Conservation (phyloP, 2,888 invertebrate genomes). For the Acleris cristana region DNA sequence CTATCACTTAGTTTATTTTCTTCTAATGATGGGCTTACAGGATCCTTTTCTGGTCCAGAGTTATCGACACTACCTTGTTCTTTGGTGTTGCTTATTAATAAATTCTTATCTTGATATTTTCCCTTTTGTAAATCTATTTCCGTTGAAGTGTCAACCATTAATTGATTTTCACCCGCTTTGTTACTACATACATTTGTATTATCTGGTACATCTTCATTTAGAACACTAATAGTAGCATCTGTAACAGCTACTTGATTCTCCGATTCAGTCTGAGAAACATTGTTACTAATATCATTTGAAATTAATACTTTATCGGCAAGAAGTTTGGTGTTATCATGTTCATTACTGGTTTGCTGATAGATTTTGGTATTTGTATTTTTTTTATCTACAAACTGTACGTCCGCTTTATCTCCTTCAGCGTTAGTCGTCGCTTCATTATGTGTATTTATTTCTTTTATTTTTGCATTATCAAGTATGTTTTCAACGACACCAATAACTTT, state of each 20-base stretch:
- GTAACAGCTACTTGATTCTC: too few relatives aligned
- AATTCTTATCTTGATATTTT: background rate
- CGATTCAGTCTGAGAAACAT: background rate
- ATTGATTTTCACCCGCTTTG: slow-evolving; percentile 3
- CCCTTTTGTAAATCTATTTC: background rate
- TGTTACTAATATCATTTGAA: background rate
- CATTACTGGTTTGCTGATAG: too few relatives aligned
- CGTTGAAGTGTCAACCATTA: background rate
- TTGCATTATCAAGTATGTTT: too few relatives aligned
- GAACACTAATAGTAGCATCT: too few relatives aligned
- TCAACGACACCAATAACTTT: too few relatives aligned
- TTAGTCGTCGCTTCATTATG: too few relatives aligned
- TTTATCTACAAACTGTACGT: too few relatives aligned
- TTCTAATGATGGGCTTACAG: background rate
- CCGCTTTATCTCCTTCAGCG: too few relatives aligned
- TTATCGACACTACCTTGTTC: background rate
- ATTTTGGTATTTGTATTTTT: too few relatives aligned
- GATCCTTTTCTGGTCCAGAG: background rate
- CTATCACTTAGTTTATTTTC: too few relatives aligned
- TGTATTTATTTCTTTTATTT: too few relatives aligned
- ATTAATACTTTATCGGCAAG: background rate
- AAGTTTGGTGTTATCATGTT: too few relatives aligned
- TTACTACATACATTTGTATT: background rate
- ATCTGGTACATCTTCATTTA: background rate
- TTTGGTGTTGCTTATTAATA: background rate